Percentiles rank a stretch among this genome's conserved stretches.
phyloP scores from a whole-genome alignment of 2,113 vertebrate species.

The Apodemus sylvaticus region DNA sequence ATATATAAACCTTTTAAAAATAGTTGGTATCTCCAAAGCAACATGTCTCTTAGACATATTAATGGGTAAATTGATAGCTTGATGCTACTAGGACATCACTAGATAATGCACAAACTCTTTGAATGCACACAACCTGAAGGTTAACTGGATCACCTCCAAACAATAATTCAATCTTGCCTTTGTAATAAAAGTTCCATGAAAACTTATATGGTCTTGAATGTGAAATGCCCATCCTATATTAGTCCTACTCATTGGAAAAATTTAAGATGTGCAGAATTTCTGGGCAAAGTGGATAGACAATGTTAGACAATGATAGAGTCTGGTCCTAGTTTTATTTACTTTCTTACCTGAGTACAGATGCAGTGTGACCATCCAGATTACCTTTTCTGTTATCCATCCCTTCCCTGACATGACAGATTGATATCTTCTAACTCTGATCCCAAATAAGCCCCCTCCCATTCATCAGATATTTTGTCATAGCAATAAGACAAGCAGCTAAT shows the following conservation, averaged over 20 bases:
- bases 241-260: neutral
- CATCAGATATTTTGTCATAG: neutral
- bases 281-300: neutral
- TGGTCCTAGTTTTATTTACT: neutral
- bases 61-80: neutral
- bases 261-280: neutral
- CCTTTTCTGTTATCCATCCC: neutral
- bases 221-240: neutral
- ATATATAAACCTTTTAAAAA: neutral
- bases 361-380: neutral
- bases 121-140: neutral
- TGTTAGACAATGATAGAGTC: neutral
- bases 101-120: neutral
- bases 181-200: neutral
- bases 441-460: neutral
- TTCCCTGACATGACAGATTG: neutral
- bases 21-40: neutral
- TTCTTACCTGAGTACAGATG: neutral
- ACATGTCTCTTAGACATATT: neutral
- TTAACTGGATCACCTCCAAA: neutral
- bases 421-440: no score
- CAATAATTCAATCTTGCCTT: neutral
- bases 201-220: neutral
- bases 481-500: neutral
- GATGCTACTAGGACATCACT: neutral